Evolutionary conservation across 2,888 invertebrate genomes (phyloP), one percentile per base, ranked within the genome.

Genomic region (Drosophila tripunctata): DNA sequence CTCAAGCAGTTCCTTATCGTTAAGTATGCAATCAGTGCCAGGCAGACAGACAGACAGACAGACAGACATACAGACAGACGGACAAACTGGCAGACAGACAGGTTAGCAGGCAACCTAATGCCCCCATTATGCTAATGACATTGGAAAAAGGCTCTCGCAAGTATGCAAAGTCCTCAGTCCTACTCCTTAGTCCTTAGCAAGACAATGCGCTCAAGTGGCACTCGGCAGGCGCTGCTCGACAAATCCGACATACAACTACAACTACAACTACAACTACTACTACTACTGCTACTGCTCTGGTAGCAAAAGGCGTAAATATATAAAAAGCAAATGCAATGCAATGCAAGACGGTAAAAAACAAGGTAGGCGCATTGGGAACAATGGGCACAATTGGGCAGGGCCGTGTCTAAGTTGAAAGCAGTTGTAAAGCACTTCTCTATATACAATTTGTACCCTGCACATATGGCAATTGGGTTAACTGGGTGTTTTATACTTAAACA

Each of bases 61-160:
- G 40, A 2, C 47, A 8, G 43, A 0, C 31, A n/a, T 15, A 0
- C n/a, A 22, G 33, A 5, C 38, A 19, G 14, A 2, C 8, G 15
- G 14, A 3, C 7, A 15, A n/a, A n/a, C n/a, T n/a, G 35, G 2
- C 22, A 5, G 35, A 1, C 33, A 31, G 50, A 33, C 14, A 12
- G 19, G 4, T 65, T 74, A 82, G 22, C 14, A 12, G 19, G 4
- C 67, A 78, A 82, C 85, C 87, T 85, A 85, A 82, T 87, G 85
- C 72, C 87, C 87, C 87, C 82, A 81, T 81, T 81, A 81, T 87
- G 81, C 82, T 82, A 81, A 81, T 81, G 87, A 82, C 85, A 87
- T 78, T 82, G 81, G 67, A 67, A 78, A 78, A 66, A 66, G 63
- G 64, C 65, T 40, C 40, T 43, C 43, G 62, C 62, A 62, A 64